These are phyloP conservation scores for Trichacis sp. DNA, from an alignment of 2,888 invertebrate species.

Conservation along the genomic window DNA sequence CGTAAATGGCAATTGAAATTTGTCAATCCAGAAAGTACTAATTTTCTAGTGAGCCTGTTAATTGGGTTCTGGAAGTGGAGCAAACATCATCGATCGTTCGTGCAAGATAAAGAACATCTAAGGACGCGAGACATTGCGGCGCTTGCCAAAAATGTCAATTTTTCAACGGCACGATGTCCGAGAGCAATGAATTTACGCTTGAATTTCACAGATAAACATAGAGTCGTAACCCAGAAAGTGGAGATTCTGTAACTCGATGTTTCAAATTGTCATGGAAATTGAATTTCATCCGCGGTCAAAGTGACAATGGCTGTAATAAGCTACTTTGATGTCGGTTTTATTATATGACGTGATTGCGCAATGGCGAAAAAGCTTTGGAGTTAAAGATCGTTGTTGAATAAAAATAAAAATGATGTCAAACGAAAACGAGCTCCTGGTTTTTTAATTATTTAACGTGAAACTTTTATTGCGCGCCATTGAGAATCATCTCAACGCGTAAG, in stretches of 20 bases:
- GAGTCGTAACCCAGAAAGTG: background rate
- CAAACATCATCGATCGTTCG: conserved; percentile 16
- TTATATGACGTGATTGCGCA: background rate
- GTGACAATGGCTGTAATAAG: background rate
- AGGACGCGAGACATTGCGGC: background rate
- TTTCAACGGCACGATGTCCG: too few relatives aligned
- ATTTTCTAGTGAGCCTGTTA: conserved; percentile 17
- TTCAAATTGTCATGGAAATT: background rate
- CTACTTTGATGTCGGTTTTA: background rate
- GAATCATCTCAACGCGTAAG: too few relatives aligned
- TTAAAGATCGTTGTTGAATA: too few relatives aligned
- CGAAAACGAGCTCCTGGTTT: too few relatives aligned
- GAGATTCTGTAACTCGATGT: too few relatives aligned
- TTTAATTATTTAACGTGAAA: too few relatives aligned
- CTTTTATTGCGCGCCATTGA: too few relatives aligned
- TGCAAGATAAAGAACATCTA: background rate
- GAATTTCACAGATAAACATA: background rate
- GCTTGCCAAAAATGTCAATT: too few relatives aligned
- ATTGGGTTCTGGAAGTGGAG: conserved; percentile 20
- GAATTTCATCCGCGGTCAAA: background rate
- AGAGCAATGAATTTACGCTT: background rate
- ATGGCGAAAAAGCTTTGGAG: background rate
- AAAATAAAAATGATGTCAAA: too few relatives aligned
- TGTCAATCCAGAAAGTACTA: conserved; percentile 8
- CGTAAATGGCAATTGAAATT: too few relatives aligned